Conservation (phyloP, 2,113 vertebrate genomes). For the Chroicocephalus ridibundus region DNA sequence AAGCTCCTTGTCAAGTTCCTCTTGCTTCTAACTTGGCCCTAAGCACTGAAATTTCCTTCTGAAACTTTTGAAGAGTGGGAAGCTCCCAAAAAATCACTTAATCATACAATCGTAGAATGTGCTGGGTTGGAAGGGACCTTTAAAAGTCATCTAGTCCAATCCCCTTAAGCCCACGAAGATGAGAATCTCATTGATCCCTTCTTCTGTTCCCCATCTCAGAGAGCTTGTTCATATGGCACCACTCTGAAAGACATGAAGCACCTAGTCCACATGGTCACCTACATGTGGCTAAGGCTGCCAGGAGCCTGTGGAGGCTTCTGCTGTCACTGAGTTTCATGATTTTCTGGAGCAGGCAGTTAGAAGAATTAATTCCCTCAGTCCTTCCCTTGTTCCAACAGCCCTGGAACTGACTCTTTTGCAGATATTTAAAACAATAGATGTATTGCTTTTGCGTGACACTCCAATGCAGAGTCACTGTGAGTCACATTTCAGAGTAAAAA, state of each 20-base stretch:
- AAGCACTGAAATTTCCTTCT: neutral
- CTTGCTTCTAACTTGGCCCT: neutral
- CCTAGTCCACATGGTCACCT: neutral
- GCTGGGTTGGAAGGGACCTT: no score
- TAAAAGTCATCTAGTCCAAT: no score
- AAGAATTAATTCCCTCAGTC: neutral
- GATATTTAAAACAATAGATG: neutral
- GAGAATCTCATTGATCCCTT: neutral
- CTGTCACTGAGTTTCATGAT: neutral
- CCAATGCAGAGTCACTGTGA: neutral
- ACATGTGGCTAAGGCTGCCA: neutral
- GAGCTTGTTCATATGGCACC: neutral
- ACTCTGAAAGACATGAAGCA: neutral
- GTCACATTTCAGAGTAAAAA: neutral
- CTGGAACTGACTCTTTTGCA: neutral
- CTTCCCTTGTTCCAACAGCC: neutral
- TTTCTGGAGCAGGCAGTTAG: neutral
- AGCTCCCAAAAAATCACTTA: neutral
- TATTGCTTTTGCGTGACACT: neutral
- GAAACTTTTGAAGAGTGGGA: neutral
- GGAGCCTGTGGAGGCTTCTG: neutral
- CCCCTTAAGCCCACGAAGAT: no score
- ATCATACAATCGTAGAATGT: no score
- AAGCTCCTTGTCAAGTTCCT: neutral
- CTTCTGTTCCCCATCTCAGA: neutral